These are phyloP conservation scores for Iphiclides podalirius DNA, from an alignment of 2,888 invertebrate genomes.

Conservation along the genomic window DNA sequence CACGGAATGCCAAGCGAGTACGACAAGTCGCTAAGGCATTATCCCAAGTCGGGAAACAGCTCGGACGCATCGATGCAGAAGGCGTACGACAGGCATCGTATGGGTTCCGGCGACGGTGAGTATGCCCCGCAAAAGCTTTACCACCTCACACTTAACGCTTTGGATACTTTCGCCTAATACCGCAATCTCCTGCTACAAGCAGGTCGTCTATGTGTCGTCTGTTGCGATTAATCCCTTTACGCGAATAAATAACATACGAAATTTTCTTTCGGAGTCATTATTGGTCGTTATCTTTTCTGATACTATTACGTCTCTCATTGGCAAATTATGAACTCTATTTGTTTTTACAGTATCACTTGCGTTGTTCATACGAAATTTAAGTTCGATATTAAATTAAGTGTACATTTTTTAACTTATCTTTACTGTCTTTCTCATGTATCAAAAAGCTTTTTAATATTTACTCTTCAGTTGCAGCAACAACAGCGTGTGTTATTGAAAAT, in stretches of 20 bases:
- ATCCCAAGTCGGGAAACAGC: constrained; percentile 51
- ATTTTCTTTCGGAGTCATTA: too few species aligned
- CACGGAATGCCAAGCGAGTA: constrained; percentile 53
- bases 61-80: too few species aligned
- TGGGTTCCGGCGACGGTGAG: constrained; percentile 71
- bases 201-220: constrained; percentile 2
- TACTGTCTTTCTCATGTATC: constrained; percentile 6
- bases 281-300: too few species aligned
- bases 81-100: constrained; percentile 63
- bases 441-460: constrained; percentile 18
- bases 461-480: constrained; percentile 20
- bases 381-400: too few species aligned
- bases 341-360: too few species aligned
- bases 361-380: too few species aligned
- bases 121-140: constrained; percentile 32
- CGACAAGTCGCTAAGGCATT: constrained; percentile 51
- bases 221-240: too few species aligned
- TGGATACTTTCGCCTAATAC: constrained; percentile 32
- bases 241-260: too few species aligned
- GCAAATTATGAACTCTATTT: too few species aligned
- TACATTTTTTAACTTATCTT: constrained; percentile 1
- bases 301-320: too few species aligned
- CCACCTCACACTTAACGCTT: constrained; percentile 25
- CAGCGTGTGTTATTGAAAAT: constrained; percentile 9
- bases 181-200: neutral